Conservation (phyloP, 1,140 invertebrate genomes). For the Tetraneura akinire region DNA sequence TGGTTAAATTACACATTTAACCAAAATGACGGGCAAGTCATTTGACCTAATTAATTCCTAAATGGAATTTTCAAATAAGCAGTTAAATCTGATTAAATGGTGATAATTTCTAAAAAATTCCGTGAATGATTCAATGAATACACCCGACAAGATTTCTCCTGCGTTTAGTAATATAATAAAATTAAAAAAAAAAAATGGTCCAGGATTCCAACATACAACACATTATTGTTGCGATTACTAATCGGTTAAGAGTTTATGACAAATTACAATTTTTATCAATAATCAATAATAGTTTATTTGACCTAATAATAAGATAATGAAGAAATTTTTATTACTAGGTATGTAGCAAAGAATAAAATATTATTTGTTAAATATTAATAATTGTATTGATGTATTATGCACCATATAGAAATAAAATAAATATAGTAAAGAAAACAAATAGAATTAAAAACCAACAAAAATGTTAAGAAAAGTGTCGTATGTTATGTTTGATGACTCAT, state of each 20-base stretch:
- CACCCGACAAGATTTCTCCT: slow-evolving; percentile 29
- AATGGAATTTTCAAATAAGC: slow-evolving; percentile 11
- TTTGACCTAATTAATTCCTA: slow-evolving; percentile 38
- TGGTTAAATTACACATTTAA: not conserved
- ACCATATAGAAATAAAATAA: no score
- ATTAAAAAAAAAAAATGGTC: slow-evolving; percentile 22
- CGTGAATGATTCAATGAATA: slow-evolving; percentile 37
- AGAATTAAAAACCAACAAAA: no score
- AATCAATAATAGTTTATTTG: not conserved
- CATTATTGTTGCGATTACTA: slow-evolving; percentile 42
- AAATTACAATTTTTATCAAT: slow-evolving; percentile 32
- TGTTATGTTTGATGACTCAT: slow-evolving; percentile 22
- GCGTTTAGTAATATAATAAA: slow-evolving; percentile 21
- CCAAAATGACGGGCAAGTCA: not conserved
- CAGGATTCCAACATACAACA: slow-evolving; percentile 24
- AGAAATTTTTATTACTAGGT: not conserved
- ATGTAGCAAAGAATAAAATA: no score
- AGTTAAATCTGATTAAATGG: slow-evolving; percentile 39
- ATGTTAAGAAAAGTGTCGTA: slow-evolving; percentile 16
- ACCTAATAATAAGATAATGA: slow-evolving; percentile 13
- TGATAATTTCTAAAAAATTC: slow-evolving; percentile 36
- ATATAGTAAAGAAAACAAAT: no score
- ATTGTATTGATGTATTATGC: not conserved
- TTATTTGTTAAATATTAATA: not conserved
- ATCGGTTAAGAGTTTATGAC: slow-evolving; percentile 41